Evolutionary conservation across 2,888 invertebrate species (phyloP).

Genomic region (Dryobotodes eremita): DNA sequence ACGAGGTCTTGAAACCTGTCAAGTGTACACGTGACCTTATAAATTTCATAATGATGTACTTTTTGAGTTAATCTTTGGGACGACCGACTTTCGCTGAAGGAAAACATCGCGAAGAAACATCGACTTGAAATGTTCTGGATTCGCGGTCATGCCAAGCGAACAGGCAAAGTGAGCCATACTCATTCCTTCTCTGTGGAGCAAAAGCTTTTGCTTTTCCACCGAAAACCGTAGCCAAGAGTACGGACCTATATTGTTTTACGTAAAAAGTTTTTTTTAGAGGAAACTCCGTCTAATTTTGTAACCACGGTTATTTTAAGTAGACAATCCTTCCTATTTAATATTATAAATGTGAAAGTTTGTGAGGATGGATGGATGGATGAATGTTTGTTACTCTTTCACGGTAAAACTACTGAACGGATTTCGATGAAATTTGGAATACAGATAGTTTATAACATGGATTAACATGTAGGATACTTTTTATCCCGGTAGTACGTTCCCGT

Average conservation of each 20-base stretch:
- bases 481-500: too few relatives aligned
- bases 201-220: not conserved
- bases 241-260: not conserved
- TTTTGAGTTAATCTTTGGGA: constrained; percentile 26
- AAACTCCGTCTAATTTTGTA: not conserved
- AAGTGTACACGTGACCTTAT: constrained; percentile 39
- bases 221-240: not conserved
- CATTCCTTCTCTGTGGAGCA: not conserved
- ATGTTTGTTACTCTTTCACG: too few relatives aligned
- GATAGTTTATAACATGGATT: too few relatives aligned
- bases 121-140: constrained; percentile 10
- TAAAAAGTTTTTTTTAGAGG: not conserved
- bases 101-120: not conserved
- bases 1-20: constrained; percentile 34
- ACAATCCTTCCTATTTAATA: too few relatives aligned
- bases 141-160: not conserved
- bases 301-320: not conserved
- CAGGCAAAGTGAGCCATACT: not conserved
- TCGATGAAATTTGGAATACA: too few relatives aligned
- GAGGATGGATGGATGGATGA: too few relatives aligned
- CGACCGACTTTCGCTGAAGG: not conserved
- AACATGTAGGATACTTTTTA: too few relatives aligned
- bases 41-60: constrained; percentile 28
- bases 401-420: too few relatives aligned
- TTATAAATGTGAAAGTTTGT: too few relatives aligned